phyloP scores from a whole-genome alignment of 2,888 invertebrate genomes.

The Phorcus lineatus region DNA sequence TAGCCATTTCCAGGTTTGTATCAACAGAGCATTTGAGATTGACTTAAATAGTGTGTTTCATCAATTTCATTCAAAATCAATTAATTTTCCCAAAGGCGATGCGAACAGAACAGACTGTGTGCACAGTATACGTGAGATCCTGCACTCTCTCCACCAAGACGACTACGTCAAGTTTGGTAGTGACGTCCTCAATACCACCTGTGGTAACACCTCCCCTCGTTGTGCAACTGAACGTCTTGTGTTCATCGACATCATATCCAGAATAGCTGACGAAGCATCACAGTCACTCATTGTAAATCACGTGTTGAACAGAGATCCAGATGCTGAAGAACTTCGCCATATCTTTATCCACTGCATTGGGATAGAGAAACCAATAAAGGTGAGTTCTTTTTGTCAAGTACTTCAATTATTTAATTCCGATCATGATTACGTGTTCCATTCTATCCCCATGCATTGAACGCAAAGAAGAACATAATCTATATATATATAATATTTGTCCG shows the following conservation, averaged over 20 bases:
- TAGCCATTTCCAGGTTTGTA: too few species aligned
- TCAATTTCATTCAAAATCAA: background rate
- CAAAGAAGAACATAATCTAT: too few species aligned
- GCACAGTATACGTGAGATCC: slow-evolving; percentile 38
- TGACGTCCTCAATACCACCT: slow-evolving; percentile 35
- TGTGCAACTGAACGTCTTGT: slow-evolving; percentile 48
- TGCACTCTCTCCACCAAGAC: slow-evolving; percentile 36
- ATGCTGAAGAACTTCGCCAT: slow-evolving; percentile 36
- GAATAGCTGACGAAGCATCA: slow-evolving; percentile 43
- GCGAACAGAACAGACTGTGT: slow-evolving; percentile 51
- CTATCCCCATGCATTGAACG: too few species aligned
- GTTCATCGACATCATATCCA: slow-evolving; percentile 50
- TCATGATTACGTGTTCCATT: background rate
- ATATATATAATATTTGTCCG: too few species aligned
- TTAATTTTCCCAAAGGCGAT: slow-evolving; percentile 37
- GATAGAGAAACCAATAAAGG: slow-evolving; percentile 32
- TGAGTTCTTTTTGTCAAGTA: background rate
- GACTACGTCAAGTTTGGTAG: slow-evolving; percentile 43
- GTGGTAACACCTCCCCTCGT: slow-evolving; percentile 36
- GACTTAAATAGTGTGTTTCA: background rate
- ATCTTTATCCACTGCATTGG: slow-evolving; percentile 38
- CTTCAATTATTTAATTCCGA: too few species aligned
- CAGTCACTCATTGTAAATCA: slow-evolving; percentile 45
- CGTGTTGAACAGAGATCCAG: slow-evolving; percentile 35
- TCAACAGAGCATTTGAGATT: too few species aligned